These are phyloP conservation scores for Myiopsitta monachus DNA, from an alignment of 2,113 vertebrate genomes.

Conservation along the genomic window DNA sequence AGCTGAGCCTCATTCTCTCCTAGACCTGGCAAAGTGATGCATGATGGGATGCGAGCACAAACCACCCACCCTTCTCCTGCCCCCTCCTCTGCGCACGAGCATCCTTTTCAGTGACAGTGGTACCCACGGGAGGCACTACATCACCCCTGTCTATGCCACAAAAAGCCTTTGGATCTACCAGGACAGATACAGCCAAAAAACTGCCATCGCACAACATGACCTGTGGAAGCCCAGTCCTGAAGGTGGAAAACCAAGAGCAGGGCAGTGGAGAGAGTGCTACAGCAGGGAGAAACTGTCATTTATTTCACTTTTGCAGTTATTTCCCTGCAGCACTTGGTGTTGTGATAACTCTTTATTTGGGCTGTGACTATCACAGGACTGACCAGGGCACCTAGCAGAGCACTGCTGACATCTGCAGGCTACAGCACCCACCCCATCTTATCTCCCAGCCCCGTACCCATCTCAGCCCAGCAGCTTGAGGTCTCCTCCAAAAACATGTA, in stretches of 20 bases:
- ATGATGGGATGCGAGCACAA: background rate
- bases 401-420: background rate
- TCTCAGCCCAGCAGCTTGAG: background rate
- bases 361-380: background rate
- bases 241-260: background rate
- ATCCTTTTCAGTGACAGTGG: background rate
- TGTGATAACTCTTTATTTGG: background rate
- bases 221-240: background rate
- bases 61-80: background rate
- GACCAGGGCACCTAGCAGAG: background rate
- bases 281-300: fast-evolving
- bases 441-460: background rate
- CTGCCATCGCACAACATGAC: fast-evolving
- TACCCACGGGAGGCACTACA: background rate
- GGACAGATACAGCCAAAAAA: background rate
- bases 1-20: background rate
- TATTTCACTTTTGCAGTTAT: background rate
- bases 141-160: fast-evolving
- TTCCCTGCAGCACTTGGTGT: background rate
- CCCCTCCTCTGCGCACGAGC: fast-evolving
- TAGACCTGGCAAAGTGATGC: background rate
- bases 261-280: no score
- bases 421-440: background rate
- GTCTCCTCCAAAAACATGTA: background rate
- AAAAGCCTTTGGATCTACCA: background rate